Evolutionary conservation across 1,140 invertebrate species (phyloP).

Genomic region (Atta cephalotes): DNA sequence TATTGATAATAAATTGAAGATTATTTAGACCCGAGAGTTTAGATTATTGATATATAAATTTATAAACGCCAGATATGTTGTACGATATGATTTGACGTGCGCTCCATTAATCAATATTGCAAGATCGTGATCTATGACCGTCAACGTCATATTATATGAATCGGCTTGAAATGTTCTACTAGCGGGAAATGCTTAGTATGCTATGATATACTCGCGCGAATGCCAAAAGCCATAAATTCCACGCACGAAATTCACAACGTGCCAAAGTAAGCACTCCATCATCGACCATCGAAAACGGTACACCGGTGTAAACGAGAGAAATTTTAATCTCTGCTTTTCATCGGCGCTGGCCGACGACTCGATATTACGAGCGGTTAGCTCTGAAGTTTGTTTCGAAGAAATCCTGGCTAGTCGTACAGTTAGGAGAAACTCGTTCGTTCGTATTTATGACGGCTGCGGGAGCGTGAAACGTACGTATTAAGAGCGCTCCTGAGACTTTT

Average conservation of each 20-base stretch:
- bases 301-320: slow-evolving; percentile 45
- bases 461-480: slow-evolving; percentile 44
- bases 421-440: slow-evolving; percentile 64
- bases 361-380: slow-evolving; percentile 67
- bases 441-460: slow-evolving; percentile 71
- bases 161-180: slow-evolving; percentile 20
- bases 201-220: slow-evolving; percentile 49
- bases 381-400: slow-evolving; percentile 63
- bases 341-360: slow-evolving; percentile 55
- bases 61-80: not conserved
- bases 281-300: slow-evolving; percentile 28
- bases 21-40: not conserved
- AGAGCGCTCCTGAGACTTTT: slow-evolving; percentile 39
- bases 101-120: slow-evolving; percentile 56
- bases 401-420: slow-evolving; percentile 31
- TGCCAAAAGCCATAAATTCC: slow-evolving; percentile 56
- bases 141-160: slow-evolving; percentile 58
- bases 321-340: slow-evolving; percentile 70
- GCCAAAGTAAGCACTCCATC: slow-evolving; percentile 59
- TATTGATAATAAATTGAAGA: slow-evolving; percentile 7
- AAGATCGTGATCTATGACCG: slow-evolving; percentile 54
- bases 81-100: slow-evolving; percentile 1
- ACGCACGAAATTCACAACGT: slow-evolving; percentile 56
- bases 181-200: slow-evolving; percentile 41
- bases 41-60: not conserved